These are phyloP conservation scores for Drosophila recens DNA, from an alignment of 2,888 invertebrate species.

Conservation along the genomic window DNA sequence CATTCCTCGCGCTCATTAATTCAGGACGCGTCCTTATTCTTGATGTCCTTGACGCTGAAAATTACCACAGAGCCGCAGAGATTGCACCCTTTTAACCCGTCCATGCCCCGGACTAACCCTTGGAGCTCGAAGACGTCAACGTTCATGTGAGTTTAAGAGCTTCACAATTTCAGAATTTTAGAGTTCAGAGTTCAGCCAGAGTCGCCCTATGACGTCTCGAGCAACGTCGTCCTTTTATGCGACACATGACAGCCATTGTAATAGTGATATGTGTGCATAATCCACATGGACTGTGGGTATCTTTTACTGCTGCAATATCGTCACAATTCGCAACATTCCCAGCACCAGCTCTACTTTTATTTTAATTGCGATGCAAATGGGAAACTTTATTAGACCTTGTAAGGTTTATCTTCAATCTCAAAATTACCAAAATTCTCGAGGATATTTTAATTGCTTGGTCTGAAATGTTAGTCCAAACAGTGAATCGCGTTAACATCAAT, in stretches of 20 bases:
- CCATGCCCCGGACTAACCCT: slow-evolving; percentile 18
- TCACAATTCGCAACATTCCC: neutral
- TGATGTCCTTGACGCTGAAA: slow-evolving; percentile 56
- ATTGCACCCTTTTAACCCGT: slow-evolving; percentile 50
- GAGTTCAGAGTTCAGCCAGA: neutral
- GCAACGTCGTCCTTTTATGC: slow-evolving; percentile 19
- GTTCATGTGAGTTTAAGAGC: slow-evolving; percentile 1
- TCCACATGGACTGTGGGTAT: slow-evolving; percentile 20
- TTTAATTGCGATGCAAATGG: too few relatives aligned
- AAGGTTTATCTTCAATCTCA: too few relatives aligned
- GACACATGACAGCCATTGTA: slow-evolving; percentile 56
- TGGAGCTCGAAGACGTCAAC: slow-evolving; percentile 53
- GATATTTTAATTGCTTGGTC: too few relatives aligned
- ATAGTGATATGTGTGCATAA: slow-evolving; percentile 56
- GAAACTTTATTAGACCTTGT: too few relatives aligned
- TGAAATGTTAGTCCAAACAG: too few relatives aligned
- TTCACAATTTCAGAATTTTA: neutral
- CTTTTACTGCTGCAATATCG: neutral
- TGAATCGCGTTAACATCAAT: too few relatives aligned
- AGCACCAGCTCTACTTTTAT: too few relatives aligned
- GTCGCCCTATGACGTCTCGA: slow-evolving; percentile 54
- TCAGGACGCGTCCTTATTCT: slow-evolving; percentile 62
- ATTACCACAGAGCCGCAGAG: slow-evolving; percentile 41
- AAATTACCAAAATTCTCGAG: too few relatives aligned
- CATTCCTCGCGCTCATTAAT: slow-evolving; percentile 60